Conservation (phyloP, 2,797 vertebrate genomes). For the Eulemur mongoz region DNA sequence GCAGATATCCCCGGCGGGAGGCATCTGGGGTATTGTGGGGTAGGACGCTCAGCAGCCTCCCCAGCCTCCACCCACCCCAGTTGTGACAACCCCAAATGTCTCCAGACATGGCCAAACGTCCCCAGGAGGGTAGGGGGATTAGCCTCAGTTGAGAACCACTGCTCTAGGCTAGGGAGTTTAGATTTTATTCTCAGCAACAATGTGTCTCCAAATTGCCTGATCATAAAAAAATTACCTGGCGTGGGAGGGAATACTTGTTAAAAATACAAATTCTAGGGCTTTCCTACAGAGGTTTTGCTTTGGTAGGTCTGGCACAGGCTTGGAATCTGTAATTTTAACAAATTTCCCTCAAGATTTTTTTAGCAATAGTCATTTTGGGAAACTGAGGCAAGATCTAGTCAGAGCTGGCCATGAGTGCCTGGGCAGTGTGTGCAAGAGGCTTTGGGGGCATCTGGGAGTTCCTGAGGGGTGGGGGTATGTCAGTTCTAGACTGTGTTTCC, state of each 20-base stretch:
- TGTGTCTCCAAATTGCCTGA: neutral
- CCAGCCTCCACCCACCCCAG: neutral
- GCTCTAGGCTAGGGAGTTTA: neutral
- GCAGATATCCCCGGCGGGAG: neutral
- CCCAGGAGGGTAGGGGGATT: neutral
- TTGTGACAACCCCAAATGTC: neutral
- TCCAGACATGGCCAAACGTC: neutral
- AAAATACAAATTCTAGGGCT: neutral
- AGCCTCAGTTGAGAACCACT: neutral
- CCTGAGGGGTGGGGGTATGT: neutral
- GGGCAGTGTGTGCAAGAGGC: fast-evolving
- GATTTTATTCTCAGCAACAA: neutral
- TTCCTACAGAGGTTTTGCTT: neutral
- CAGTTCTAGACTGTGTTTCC: neutral
- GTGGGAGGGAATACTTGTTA: neutral
- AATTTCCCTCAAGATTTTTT: neutral
- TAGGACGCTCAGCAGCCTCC: too few species aligned
- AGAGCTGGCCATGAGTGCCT: neutral
- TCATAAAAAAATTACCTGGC: neutral
- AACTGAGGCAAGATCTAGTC: neutral
- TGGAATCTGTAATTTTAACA: neutral
- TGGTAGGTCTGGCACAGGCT: neutral
- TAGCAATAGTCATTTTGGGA: neutral
- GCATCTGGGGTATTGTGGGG: neutral
- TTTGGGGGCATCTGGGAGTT: neutral